Evolutionary conservation across 2,113 vertebrate genomes (phyloP).

Genomic region (Craseonycteris thonglongyai): DNA sequence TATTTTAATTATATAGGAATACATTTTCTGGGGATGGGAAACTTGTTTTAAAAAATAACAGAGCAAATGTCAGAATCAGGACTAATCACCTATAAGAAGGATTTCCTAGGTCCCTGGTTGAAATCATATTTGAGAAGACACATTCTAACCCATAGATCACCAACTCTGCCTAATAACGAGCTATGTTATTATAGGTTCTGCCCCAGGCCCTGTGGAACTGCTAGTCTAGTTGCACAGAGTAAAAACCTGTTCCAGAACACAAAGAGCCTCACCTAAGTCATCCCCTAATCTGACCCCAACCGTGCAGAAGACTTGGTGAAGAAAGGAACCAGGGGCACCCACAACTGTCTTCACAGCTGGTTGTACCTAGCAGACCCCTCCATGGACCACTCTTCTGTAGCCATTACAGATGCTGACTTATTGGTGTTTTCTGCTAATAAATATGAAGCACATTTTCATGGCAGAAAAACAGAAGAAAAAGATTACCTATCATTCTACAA

Average conservation of each 20-base stretch:
- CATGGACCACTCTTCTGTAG: background rate
- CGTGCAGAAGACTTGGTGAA: background rate
- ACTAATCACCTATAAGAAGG: background rate
- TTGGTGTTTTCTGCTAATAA: background rate
- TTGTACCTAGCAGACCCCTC: background rate
- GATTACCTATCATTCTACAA: background rate
- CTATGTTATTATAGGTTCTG: background rate
- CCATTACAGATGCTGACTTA: background rate
- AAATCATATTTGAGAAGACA: slow-evolving; percentile 11
- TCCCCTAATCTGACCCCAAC: background rate
- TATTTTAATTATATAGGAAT: slow-evolving; percentile 8
- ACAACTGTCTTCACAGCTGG: background rate
- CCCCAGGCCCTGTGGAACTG: background rate
- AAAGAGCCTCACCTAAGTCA: background rate
- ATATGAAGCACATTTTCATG: background rate
- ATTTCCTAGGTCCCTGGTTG: background rate
- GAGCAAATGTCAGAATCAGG: background rate
- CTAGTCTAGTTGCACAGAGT: background rate
- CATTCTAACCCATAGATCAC: background rate
- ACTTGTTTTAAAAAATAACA: slow-evolving; percentile 2
- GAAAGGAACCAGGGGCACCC: background rate
- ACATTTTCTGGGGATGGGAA: background rate
- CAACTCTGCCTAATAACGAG: background rate
- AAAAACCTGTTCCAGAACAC: background rate
- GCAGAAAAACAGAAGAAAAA: background rate